Percentiles rank a stretch among this genome's conserved stretches.
Evolutionary conservation across 2,113 vertebrate species (phyloP).

Genomic region (Crocuta crocuta): DNA sequence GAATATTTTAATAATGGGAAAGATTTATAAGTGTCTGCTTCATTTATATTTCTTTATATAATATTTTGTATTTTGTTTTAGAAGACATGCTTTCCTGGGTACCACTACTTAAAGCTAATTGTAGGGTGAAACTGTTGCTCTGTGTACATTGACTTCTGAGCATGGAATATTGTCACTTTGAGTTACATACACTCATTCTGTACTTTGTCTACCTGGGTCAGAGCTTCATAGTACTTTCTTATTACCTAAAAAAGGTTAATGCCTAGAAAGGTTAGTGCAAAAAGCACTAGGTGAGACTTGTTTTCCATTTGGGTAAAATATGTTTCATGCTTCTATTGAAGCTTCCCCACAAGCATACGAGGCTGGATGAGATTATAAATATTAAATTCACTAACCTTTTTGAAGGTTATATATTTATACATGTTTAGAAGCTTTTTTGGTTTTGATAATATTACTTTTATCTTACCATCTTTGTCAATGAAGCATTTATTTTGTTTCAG

Average conservation of each 20-base stretch:
- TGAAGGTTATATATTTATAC: not conserved
- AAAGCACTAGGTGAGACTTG: not conserved
- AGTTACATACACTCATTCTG: not conserved
- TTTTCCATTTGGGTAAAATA: not conserved
- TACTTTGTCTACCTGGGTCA: not conserved
- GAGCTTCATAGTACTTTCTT: not conserved
- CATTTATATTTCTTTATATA: slow-evolving; percentile 17
- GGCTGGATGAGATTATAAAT: not conserved
- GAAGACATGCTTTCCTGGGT: not conserved
- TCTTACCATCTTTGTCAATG: not conserved
- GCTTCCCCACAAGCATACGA: not conserved
- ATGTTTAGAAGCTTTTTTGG: not conserved
- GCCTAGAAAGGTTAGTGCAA: not conserved
- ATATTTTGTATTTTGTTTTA: not conserved
- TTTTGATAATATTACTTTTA: not conserved
- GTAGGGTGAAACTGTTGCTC: not conserved
- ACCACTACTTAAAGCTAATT: not conserved
- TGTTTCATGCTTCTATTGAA: not conserved
- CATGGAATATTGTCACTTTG: not conserved
- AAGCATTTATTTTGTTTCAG: not conserved
- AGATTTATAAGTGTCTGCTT: not conserved
- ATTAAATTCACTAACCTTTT: not conserved
- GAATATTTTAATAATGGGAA: slow-evolving; percentile 9
- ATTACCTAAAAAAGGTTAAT: not conserved
- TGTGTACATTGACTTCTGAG: not conserved